These are phyloP conservation scores for Elegia similella DNA, from an alignment of 2,888 invertebrate species.

Conservation along the genomic window DNA sequence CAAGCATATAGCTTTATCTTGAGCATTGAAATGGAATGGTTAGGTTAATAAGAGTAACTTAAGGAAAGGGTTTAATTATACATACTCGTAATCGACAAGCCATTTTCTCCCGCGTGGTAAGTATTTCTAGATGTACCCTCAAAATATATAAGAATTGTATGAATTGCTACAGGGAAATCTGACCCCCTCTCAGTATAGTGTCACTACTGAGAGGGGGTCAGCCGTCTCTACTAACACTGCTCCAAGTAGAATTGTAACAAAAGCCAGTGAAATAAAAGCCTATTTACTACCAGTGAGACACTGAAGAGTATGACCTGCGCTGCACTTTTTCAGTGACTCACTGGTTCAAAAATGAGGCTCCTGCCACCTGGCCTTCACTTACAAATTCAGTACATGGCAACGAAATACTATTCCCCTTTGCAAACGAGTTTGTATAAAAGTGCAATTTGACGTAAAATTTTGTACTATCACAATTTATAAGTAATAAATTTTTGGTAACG, in stretches of 20 bases:
- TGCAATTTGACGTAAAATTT: not conserved
- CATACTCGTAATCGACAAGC: not conserved
- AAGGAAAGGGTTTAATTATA: not conserved
- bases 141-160: not conserved
- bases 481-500: not conserved
- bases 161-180: too few relatives aligned
- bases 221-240: not conserved
- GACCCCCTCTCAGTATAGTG: too few relatives aligned
- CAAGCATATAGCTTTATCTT: constrained; percentile 14
- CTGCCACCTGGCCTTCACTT: not conserved
- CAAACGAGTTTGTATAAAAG: not conserved
- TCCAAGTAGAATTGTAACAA: not conserved
- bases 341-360: too few relatives aligned
- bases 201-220: too few relatives aligned
- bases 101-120: not conserved
- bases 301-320: too few relatives aligned
- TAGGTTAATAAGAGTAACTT: not conserved
- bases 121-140: not conserved
- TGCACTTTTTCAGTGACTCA: too few relatives aligned
- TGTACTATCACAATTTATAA: constrained; percentile 1
- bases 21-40: constrained; percentile 6
- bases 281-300: too few relatives aligned
- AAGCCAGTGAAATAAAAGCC: not conserved
- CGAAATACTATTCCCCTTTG: not conserved
- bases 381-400: not conserved